Evolutionary conservation across 2,797 vertebrate species (phyloP), one percentile per base, ranked within the genome.

Genomic region (Onychomys arenicola): DNA sequence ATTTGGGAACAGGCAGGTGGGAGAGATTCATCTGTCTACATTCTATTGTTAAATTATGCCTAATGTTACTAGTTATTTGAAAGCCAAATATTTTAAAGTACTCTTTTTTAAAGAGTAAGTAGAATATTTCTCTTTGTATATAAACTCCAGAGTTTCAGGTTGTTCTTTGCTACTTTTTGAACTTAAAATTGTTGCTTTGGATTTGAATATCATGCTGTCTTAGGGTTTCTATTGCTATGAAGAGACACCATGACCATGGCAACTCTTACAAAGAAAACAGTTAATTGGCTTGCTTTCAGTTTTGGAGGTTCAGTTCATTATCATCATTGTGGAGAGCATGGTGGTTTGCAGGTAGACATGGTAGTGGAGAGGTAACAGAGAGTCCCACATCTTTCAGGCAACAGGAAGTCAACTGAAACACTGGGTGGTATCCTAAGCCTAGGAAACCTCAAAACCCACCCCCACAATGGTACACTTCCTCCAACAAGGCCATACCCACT

Each of bases 51-150:
- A 82, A 95, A 75, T 84, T 96, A 11, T 83, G 49, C 43, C 94
- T 90, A 78, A 71, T 90, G 32, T 52, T 89, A 77, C 3, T 40
- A 92, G 71, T 75, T 96, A 84, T 59, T 85, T 95, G 34, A 93
- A 93, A 91, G 34, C 6, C 32, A 82, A 77, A 43, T 40, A 21
- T 67, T 90, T 7, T 52, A 89, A 43, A 34, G 52, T 65, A 40
- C 4, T 40, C 43, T 67, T 32, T 95, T 19, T 49, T 91, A 94
- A 46, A 59, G 13, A 88, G 87, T 83, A 77, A 40, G 67, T 16
- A 65, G 5, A 14, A 25, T 73, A 12, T 23, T 96, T 78, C 23
- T 57, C n/a, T 59, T 12, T 52, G 21, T 59, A 7, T 40, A 25
- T 87, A 23, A 73, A 32, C 32, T 61, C 16, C 17, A 73, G 77